Evolutionary conservation across 2,888 invertebrate genomes (phyloP).

Genomic region (Nowickia ferox): DNA sequence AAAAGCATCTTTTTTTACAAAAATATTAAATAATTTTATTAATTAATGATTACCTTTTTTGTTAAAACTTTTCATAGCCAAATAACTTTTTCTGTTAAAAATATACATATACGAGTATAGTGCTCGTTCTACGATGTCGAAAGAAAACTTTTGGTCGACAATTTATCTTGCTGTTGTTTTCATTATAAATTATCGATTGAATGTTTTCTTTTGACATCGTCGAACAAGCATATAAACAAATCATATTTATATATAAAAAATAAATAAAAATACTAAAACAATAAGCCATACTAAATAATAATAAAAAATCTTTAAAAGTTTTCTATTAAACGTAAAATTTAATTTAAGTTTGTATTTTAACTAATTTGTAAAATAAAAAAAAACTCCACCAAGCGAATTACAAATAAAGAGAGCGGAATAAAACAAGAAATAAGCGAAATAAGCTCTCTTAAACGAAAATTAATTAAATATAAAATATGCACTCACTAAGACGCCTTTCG

Average conservation of each 20-base stretch:
- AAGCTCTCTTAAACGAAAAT: neutral
- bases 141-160: no score
- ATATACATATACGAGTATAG: constrained; percentile 43
- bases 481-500: no score
- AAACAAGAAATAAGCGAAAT: neutral
- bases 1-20: constrained; percentile 59
- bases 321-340: constrained; percentile 15
- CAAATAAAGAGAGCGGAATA: neutral
- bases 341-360: constrained; percentile 44
- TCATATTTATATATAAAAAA: constrained; percentile 55
- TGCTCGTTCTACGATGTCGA: no score
- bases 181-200: no score
- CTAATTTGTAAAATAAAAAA: constrained; percentile 28
- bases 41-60: constrained; percentile 78
- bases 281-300: constrained; percentile 60
- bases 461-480: neutral
- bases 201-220: no score
- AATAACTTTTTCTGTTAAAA: constrained; percentile 74
- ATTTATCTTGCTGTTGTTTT: no score
- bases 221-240: constrained; percentile 21
- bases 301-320: constrained; percentile 38
- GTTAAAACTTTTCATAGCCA: constrained; percentile 76
- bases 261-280: constrained; percentile 37
- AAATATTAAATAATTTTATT: constrained; percentile 46
- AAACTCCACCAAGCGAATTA: constrained; percentile 10